phyloP scores from a whole-genome alignment of 2,888 invertebrate species.

The Elysia crispata region DNA sequence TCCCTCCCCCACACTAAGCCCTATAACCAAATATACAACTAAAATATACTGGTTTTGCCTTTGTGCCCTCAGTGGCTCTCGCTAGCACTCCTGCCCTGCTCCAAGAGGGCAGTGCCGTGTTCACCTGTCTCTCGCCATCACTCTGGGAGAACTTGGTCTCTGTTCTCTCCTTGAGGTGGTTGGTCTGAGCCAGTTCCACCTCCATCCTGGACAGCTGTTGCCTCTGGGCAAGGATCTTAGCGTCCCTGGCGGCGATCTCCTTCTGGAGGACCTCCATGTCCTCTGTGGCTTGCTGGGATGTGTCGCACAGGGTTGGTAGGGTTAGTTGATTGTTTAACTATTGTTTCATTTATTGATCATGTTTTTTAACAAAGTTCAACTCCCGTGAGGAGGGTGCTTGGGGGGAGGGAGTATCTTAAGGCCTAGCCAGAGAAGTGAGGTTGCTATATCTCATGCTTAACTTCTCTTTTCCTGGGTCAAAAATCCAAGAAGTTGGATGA shows the following conservation, averaged over 20 bases:
- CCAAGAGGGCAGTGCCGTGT: too few relatives aligned
- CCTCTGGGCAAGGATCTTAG: slow-evolving; percentile 63
- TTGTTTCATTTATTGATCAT: neutral
- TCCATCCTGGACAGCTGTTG: slow-evolving; percentile 61
- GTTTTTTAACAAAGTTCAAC: neutral
- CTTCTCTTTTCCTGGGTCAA: too few relatives aligned
- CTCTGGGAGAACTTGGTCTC: slow-evolving; percentile 55
- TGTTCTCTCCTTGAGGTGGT: slow-evolving; percentile 59
- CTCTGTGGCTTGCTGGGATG: slow-evolving; percentile 69
- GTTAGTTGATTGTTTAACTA: neutral
- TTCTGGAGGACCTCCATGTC: slow-evolving; percentile 63
- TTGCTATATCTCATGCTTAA: too few relatives aligned
- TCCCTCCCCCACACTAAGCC: neutral
- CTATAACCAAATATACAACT: slow-evolving; percentile 10
- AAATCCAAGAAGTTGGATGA: too few relatives aligned
- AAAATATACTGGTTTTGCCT: too few relatives aligned
- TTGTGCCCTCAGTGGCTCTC: too few relatives aligned
- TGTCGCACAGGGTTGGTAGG: too few relatives aligned
- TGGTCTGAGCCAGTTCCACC: slow-evolving; percentile 61
- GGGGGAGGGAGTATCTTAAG: too few relatives aligned
- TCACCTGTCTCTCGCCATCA: slow-evolving; percentile 62
- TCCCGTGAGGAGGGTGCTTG: neutral
- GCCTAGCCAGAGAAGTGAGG: too few relatives aligned
- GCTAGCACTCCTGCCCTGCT: too few relatives aligned
- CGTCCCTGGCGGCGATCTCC: slow-evolving; percentile 60